Conservation (phyloP, 2,113 vertebrate genomes). For the Anolis sagrei region DNA sequence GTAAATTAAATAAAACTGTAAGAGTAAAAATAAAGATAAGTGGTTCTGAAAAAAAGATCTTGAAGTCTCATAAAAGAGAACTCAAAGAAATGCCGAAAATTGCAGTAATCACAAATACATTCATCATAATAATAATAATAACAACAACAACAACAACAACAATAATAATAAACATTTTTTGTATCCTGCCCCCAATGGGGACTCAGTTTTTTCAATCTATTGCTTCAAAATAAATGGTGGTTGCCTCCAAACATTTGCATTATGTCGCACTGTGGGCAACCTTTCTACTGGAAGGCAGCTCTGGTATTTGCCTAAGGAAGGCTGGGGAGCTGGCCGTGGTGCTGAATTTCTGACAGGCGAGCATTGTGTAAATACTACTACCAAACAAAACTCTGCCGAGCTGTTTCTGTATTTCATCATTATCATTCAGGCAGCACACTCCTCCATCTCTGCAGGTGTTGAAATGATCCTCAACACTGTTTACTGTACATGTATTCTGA, state of each 20-base stretch:
- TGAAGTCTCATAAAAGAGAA: constrained; percentile 13
- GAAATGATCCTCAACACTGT: constrained; percentile 12
- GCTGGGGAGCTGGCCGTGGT: neutral
- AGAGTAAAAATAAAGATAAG: constrained; percentile 21
- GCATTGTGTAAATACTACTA: neutral
- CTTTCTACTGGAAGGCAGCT: neutral
- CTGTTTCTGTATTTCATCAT: constrained; percentile 8
- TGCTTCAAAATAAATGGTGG: neutral
- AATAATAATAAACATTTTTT: constrained; percentile 29
- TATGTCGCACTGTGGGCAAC: neutral
- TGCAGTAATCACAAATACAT: neutral
- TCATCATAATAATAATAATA: neutral
- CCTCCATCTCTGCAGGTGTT: constrained; percentile 3
- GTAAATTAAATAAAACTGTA: constrained; percentile 34
- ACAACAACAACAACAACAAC: too few relatives aligned
- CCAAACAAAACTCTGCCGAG: neutral
- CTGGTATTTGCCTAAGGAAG: neutral
- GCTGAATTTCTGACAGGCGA: constrained; percentile 4
- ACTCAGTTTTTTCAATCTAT: accelerated
- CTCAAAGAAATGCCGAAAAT: constrained; percentile 20
- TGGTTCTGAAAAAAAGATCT: constrained; percentile 15
- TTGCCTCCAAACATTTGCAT: neutral
- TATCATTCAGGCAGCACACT: neutral
- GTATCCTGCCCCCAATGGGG: neutral
- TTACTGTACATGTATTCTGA: constrained; percentile 34